Conservation (phyloP, 1,140 invertebrate species). For the Bombus cullumanus region DNA sequence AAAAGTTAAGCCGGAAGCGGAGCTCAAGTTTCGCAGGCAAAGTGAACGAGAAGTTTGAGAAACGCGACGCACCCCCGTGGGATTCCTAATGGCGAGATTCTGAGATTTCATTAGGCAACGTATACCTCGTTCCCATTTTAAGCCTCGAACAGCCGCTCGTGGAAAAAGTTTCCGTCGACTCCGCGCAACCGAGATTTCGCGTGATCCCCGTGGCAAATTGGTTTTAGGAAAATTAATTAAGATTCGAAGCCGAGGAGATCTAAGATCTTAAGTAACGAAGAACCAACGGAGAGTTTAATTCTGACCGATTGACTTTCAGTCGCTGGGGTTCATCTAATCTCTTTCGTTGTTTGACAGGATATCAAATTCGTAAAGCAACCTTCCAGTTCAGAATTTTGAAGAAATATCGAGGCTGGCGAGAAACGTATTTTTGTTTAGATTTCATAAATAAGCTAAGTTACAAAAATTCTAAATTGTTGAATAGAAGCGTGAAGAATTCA, state of each 20-base stretch:
- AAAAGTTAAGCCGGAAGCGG: constrained; percentile 52
- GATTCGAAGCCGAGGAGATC: constrained; percentile 63
- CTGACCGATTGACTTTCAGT: not conserved
- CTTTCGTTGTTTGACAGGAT: not conserved
- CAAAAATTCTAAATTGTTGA: too few species aligned
- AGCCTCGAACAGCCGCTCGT: constrained; percentile 49
- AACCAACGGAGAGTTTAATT: constrained; percentile 15
- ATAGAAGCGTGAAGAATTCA: too few species aligned
- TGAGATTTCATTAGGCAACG: constrained; percentile 70
- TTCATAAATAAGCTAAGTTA: too few species aligned
- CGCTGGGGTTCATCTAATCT: not conserved
- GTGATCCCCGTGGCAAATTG: constrained; percentile 76
- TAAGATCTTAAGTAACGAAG: constrained; percentile 70
- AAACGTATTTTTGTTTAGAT: not conserved
- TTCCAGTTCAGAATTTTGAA: not conserved
- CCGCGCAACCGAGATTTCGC: constrained; percentile 65
- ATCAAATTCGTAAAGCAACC: not conserved
- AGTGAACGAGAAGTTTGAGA: constrained; percentile 74
- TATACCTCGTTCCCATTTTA: constrained; percentile 67
- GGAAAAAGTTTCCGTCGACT: constrained; percentile 71
- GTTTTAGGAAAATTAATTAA: constrained; percentile 79
- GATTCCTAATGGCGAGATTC: constrained; percentile 63
- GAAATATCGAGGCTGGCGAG: not conserved
- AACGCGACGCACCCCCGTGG: constrained; percentile 64
- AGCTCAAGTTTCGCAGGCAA: constrained; percentile 51